These are phyloP conservation scores for Drosophila kikkawai DNA, from an alignment of 1,140 invertebrate genomes.

Conservation along the genomic window DNA sequence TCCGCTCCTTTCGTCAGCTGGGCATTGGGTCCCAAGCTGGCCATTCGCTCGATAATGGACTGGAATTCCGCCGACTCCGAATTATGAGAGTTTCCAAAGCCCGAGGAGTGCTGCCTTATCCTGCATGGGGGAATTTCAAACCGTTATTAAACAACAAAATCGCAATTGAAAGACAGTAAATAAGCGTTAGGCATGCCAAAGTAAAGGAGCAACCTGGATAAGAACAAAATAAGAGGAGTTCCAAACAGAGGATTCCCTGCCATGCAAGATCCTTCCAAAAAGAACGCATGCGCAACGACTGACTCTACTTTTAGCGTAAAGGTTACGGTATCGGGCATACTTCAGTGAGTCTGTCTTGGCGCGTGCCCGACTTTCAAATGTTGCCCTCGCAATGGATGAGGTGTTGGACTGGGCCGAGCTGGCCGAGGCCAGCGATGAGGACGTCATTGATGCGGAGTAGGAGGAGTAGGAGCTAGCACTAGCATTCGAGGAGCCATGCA, in stretches of 20 bases:
- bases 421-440: constrained; percentile 64
- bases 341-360: constrained; percentile 81
- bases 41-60: constrained; percentile 86
- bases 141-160: not conserved
- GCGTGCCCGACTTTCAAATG: constrained; percentile 71
- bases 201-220: constrained; percentile 14
- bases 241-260: constrained; percentile 6
- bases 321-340: constrained; percentile 67
- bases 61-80: constrained; percentile 70
- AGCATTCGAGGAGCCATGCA: constrained; percentile 61
- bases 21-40: constrained; percentile 87
- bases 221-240: not conserved
- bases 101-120: constrained; percentile 52
- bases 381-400: constrained; percentile 65
- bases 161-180: not conserved
- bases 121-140: constrained; percentile 23
- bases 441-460: constrained; percentile 72
- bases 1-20: constrained; percentile 88
- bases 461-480: constrained; percentile 62
- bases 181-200: constrained; percentile 38
- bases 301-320: constrained; percentile 29
- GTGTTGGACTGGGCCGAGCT: constrained; percentile 56
- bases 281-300: constrained; percentile 33
- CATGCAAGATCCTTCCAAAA: constrained; percentile 11
- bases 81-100: constrained; percentile 82